Evolutionary conservation across 2,113 vertebrate genomes (phyloP).

Genomic region (Rhinogobius similis): DNA sequence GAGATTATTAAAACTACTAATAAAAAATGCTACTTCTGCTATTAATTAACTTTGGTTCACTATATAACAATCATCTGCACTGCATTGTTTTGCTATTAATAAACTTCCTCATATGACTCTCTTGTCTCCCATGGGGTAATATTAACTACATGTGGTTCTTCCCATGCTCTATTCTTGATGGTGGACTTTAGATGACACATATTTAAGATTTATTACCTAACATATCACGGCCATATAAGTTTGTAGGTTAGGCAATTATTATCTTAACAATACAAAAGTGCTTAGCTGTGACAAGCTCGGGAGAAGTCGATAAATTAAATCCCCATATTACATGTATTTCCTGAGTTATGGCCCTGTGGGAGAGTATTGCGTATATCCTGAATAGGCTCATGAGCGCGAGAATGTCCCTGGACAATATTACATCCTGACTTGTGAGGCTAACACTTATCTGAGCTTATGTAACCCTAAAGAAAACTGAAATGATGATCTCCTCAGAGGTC

Average conservation of each 20-base stretch:
- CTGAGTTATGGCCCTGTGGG: slow-evolving; percentile 33
- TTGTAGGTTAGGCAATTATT: slow-evolving; percentile 1
- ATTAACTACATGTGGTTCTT: not conserved
- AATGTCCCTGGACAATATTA: slow-evolving; percentile 25
- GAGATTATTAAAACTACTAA: too few species aligned
- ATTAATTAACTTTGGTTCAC: too few species aligned
- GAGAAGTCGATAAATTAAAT: slow-evolving; percentile 10
- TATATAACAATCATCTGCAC: not conserved
- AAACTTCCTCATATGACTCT: not conserved
- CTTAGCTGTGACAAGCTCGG: slow-evolving; percentile 2
- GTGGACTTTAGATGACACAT: not conserved
- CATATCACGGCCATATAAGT: not conserved
- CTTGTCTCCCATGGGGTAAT: not conserved
- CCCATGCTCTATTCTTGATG: not conserved
- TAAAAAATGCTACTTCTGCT: too few species aligned
- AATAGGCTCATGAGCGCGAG: slow-evolving; percentile 2
- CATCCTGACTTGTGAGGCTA: slow-evolving; percentile 37
- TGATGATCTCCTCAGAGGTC: slow-evolving; percentile 30
- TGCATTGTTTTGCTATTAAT: not conserved
- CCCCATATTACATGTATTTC: slow-evolving; percentile 21
- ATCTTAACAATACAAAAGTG: slow-evolving; percentile 9
- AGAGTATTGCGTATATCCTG: slow-evolving; percentile 37
- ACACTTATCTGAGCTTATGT: slow-evolving; percentile 28
- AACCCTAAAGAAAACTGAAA: slow-evolving; percentile 26
- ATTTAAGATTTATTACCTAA: not conserved